A percentile compares a stretch with the other conserved stretches of the same genome.
These are phyloP conservation scores for Drosophila borealis DNA, from an alignment of 2,888 invertebrate genomes.

Conservation along the genomic window DNA sequence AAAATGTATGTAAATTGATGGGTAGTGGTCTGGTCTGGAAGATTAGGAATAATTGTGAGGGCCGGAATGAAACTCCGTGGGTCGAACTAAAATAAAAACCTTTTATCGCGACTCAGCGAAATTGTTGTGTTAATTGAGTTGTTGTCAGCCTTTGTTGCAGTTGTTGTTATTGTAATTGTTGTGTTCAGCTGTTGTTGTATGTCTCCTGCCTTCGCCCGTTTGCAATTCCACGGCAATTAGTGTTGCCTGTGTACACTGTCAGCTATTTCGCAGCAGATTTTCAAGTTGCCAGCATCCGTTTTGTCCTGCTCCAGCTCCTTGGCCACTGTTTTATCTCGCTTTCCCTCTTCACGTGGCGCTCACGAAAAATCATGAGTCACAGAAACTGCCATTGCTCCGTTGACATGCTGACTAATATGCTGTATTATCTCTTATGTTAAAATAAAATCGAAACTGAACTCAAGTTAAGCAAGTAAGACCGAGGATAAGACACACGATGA, in stretches of 20 bases:
- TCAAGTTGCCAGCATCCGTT: constrained; percentile 36
- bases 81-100: constrained; percentile 20
- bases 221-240: constrained; percentile 72
- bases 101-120: constrained; percentile 35
- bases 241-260: constrained; percentile 66
- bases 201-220: constrained; percentile 36
- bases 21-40: no score
- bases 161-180: constrained; percentile 37
- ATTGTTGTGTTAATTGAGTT: constrained; percentile 70
- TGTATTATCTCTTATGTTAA: constrained; percentile 32
- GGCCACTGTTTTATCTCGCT: constrained; percentile 1
- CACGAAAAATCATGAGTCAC: constrained; percentile 20
- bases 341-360: constrained; percentile 2
- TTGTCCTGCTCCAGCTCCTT: constrained; percentile 14
- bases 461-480: constrained; percentile 3
- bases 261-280: constrained; percentile 60
- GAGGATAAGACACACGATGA: background rate
- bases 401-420: constrained; percentile 52
- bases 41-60: no score
- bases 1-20: no score
- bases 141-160: constrained; percentile 39
- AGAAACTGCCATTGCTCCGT: constrained; percentile 23
- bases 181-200: constrained; percentile 40
- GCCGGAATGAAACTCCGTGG: no score
- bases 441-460: background rate